phyloP scores from a whole-genome alignment of 2,113 vertebrate species.

The Tautogolabrus adspersus region DNA sequence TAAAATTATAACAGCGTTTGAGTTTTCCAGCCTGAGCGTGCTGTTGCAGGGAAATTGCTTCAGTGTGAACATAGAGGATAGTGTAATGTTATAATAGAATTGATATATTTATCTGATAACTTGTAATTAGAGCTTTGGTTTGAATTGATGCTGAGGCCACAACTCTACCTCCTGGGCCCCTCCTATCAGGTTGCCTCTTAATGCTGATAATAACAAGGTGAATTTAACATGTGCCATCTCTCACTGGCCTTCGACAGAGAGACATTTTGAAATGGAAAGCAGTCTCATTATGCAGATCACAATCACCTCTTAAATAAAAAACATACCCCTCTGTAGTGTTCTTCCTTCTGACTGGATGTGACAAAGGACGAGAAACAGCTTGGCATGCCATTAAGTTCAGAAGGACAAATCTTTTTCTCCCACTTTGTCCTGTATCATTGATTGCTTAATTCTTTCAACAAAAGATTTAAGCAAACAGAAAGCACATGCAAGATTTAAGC shows the following conservation, averaged over 20 bases:
- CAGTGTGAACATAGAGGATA: too few relatives aligned
- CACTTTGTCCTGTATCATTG: background rate
- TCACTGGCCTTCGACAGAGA: background rate
- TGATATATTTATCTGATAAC: background rate
- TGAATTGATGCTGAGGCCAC: background rate
- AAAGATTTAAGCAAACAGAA: background rate
- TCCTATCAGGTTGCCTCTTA: background rate
- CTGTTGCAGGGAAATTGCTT: background rate
- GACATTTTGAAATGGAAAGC: background rate
- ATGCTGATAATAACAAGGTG: slow-evolving; percentile 10
- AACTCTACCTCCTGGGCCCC: background rate
- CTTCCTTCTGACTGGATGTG: slow-evolving; percentile 12
- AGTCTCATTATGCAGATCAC: background rate
- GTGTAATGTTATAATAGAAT: background rate
- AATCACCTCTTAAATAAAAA: slow-evolving; percentile 3
- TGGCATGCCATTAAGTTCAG: slow-evolving; percentile 19
- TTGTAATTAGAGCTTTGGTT: background rate
- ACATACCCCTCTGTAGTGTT: background rate
- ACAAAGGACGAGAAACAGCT: background rate
- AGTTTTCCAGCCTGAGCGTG: background rate
- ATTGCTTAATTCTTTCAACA: background rate
- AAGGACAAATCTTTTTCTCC: background rate
- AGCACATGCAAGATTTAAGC: background rate
- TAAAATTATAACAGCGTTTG: too few relatives aligned
- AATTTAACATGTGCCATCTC: background rate